These are phyloP conservation scores for Macrotis lagotis DNA, from an alignment of 2,113 vertebrate genomes.

Conservation along the genomic window DNA sequence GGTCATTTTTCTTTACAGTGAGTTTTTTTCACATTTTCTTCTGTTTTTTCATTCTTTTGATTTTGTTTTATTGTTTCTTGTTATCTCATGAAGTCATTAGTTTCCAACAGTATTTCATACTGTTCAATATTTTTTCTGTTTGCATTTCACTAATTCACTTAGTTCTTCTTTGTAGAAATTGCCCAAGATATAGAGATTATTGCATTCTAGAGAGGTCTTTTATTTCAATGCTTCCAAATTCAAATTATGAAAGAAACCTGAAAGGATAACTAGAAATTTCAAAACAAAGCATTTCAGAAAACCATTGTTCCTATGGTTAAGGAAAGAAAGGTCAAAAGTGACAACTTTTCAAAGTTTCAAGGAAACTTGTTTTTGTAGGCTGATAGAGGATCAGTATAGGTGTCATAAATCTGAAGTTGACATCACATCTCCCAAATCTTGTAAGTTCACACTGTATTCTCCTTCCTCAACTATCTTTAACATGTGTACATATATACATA, in stretches of 20 bases:
- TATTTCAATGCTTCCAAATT: not conserved
- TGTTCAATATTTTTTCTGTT: not conserved
- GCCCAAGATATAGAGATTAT: not conserved
- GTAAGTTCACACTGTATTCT: not conserved
- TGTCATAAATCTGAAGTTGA: not conserved
- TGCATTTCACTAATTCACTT: not conserved
- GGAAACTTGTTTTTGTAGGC: not conserved
- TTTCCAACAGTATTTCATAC: not conserved
- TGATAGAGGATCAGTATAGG: not conserved
- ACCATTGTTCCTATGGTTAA: conserved; percentile 6
- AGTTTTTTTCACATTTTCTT: too few relatives aligned
- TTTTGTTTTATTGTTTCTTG: too few relatives aligned
- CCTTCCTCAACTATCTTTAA: not conserved
- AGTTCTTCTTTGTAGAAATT: not conserved
- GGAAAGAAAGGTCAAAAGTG: not conserved
- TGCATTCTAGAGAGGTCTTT: not conserved
- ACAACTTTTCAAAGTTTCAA: conserved; percentile 6
- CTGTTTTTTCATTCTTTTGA: too few relatives aligned
- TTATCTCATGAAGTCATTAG: too few relatives aligned
- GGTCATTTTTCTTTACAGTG: too few relatives aligned
- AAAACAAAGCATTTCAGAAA: not conserved
- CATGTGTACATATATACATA: too few relatives aligned
- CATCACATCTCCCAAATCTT: not conserved
- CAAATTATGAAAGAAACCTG: not conserved
- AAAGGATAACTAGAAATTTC: not conserved